Conservation (phyloP, 2,888 invertebrate species). For the Euplagia quadripunctaria region DNA sequence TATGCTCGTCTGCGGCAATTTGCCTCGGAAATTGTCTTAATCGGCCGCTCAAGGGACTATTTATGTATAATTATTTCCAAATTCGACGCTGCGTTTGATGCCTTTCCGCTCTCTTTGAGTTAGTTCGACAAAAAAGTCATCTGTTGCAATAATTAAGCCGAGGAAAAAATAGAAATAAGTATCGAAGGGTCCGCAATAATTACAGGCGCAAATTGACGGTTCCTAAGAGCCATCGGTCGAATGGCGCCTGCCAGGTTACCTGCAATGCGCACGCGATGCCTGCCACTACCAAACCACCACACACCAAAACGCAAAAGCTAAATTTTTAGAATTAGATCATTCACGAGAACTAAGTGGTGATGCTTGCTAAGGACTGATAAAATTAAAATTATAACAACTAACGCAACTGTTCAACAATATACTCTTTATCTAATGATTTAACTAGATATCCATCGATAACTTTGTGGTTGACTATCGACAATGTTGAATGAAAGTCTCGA, state of each 20-base stretch:
- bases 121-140: conserved; percentile 87
- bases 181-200: conserved; percentile 88
- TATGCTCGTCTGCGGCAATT: conserved; percentile 87
- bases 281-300: conserved; percentile 56
- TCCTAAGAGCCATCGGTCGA: conserved; percentile 79
- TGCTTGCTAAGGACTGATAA: conserved; percentile 26
- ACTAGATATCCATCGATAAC: conserved; percentile 49
- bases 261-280: conserved; percentile 76
- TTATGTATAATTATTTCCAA: conserved; percentile 88
- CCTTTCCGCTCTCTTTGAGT: conserved; percentile 88
- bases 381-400: conserved; percentile 17
- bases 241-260: conserved; percentile 83
- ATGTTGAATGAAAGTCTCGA: conserved; percentile 60
- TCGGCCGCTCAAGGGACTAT: conserved; percentile 88
- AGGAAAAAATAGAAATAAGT: conserved; percentile 86
- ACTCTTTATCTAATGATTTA: conserved; percentile 41
- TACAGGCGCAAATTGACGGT: conserved; percentile 87
- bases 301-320: conserved; percentile 31
- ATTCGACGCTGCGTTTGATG: conserved; percentile 87
- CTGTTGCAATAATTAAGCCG: conserved; percentile 87
- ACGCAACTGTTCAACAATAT: conserved; percentile 31
- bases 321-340: conserved; percentile 40
- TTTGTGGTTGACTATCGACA: conserved; percentile 52
- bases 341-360: conserved; percentile 28
- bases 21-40: conserved; percentile 88